phyloP scores from a whole-genome alignment of 2,888 invertebrate genomes.

The Agonum fuliginosum region DNA sequence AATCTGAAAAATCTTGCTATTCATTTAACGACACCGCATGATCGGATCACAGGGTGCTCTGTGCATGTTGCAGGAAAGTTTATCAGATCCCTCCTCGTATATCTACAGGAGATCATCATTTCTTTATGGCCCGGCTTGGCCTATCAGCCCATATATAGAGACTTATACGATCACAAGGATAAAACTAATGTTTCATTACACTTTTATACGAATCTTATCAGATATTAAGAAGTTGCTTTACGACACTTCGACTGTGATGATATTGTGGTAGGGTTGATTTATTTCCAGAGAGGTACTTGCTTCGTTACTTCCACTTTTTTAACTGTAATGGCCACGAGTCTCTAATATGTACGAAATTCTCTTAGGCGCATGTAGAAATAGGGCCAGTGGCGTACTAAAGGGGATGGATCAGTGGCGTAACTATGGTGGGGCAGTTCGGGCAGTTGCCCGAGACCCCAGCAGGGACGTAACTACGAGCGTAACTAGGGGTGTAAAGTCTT shows the following conservation, averaged over 20 bases:
- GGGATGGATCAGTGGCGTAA: too few relatives aligned
- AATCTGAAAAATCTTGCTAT: slow-evolving; percentile 10
- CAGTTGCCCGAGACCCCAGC: too few relatives aligned
- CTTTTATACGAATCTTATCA: slow-evolving; percentile 35
- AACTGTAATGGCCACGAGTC: too few relatives aligned
- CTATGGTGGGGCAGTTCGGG: too few relatives aligned
- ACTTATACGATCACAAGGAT: slow-evolving; percentile 5
- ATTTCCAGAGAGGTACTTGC: too few relatives aligned
- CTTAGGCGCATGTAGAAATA: too few relatives aligned
- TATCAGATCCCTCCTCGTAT: slow-evolving; percentile 18
- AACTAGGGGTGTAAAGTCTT: too few relatives aligned
- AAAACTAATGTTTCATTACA: slow-evolving; percentile 40
- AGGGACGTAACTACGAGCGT: too few relatives aligned
- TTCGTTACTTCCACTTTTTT: too few relatives aligned
- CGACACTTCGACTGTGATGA: background rate
- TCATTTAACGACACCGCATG: slow-evolving; percentile 18
- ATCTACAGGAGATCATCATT: slow-evolving; percentile 32
- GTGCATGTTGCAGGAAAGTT: slow-evolving; percentile 3
- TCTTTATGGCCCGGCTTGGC: slow-evolving; percentile 23
- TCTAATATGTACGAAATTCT: too few relatives aligned
- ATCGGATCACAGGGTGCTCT: slow-evolving; percentile 9
- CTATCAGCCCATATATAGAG: slow-evolving; percentile 18
- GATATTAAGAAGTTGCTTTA: slow-evolving; percentile 34
- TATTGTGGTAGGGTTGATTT: slow-evolving; percentile 19
- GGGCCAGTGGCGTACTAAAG: too few relatives aligned